Evolutionary conservation across 2,888 invertebrate species (phyloP), one percentile per base, ranked within the genome.

Genomic region (Vannuccia rotundouncinata): DNA sequence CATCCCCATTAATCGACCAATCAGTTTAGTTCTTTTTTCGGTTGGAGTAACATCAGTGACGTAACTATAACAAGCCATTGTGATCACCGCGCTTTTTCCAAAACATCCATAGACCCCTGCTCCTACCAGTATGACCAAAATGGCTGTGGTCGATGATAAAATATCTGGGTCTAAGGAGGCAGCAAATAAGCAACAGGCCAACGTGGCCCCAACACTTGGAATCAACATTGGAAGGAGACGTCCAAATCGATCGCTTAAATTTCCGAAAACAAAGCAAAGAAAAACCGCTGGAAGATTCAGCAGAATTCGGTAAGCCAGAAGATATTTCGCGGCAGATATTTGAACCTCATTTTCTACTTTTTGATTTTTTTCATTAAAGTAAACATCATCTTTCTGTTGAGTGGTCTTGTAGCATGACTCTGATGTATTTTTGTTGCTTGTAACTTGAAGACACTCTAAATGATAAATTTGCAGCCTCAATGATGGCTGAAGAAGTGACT

Each of bases 51-150:
- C 84, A 80, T 88, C 88, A 1, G 86, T 83, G 17, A 87, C 84
- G 82, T 87, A 86, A 78, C 87, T 87, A 83, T 87, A 86, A 0
- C 87, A 85, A 0, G 87, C 87, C 88, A 88, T 88, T 27, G 86
- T 87, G 25, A 88, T 86, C 1, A 88, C 84, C 0, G 87, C 85
- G n/a, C 86, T 86, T 81, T 87, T 87, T 0, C 88, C 88, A 80
- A 87, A 85, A 5, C 85, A 80, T 1, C 88, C 88, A 81, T 86
- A 84, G 17, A 86, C 74, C 1, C 84, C 78, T 0, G 87, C 85
- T 0, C 88, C 88, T 1, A 84, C 78, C 30, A 87, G 82, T 25
- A 87, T 83, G 10, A 79, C 30, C 10, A 22, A 29, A 28, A 80
- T 75, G 1, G 80, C 74, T 1, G 73, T 29, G 1, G 31, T 74